A percentile compares a stretch with the other conserved stretches of the same genome.
Conservation (phyloP, 1,140 invertebrate genomes). For the Vollenhovia emeryi region DNA sequence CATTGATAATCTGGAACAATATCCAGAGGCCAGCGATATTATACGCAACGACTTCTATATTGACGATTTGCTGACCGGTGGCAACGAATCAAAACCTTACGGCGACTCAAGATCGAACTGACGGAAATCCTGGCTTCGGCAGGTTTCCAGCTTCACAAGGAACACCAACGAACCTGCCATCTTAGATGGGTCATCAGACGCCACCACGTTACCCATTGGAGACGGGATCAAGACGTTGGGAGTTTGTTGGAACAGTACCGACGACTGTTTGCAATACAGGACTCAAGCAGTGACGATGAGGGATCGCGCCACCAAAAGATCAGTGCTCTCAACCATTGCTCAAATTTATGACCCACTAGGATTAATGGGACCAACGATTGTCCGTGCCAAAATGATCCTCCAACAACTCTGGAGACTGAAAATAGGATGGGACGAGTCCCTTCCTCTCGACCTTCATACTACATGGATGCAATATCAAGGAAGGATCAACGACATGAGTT, state of each 20-base stretch:
- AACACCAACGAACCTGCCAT: constrained; percentile 33
- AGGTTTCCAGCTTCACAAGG: constrained; percentile 62
- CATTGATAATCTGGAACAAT: background rate
- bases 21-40: background rate
- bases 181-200: background rate
- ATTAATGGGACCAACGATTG: background rate
- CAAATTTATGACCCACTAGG: background rate
- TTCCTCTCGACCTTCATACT: background rate
- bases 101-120: background rate
- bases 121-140: constrained; percentile 29
- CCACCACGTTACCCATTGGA: background rate
- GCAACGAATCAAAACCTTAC: background rate
- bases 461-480: background rate
- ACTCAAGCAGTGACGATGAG: no score
- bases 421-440: background rate
- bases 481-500: background rate
- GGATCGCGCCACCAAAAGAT: background rate
- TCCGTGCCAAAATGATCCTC: background rate
- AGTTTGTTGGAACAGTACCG: background rate
- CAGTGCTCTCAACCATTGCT: background rate
- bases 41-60: background rate
- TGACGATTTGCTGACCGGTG: background rate
- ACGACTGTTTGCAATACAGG: background rate
- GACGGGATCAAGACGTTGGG: background rate
- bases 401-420: background rate